Conservation (phyloP, 2,888 invertebrate species). For the Mythimna albipuncta region DNA sequence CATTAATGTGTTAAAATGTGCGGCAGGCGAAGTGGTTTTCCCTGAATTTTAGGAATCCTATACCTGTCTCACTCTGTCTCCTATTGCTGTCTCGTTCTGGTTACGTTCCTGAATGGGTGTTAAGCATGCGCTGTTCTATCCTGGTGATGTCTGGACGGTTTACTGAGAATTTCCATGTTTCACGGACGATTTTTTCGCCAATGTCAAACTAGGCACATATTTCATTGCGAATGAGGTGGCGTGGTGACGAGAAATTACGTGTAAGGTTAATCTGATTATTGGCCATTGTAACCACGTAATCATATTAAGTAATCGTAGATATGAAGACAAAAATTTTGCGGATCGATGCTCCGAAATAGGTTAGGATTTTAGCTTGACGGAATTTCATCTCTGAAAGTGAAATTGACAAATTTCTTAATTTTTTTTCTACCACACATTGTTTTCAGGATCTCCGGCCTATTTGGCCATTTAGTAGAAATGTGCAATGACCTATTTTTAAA, state of each 20-base stretch:
- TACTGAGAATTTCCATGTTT: slow-evolving; percentile 49
- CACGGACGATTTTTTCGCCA: slow-evolving; percentile 53
- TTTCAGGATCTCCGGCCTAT: no score
- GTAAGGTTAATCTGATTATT: slow-evolving; percentile 62
- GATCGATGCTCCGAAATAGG: slow-evolving; percentile 41
- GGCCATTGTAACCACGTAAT: slow-evolving; percentile 54
- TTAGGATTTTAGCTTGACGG: slow-evolving; percentile 6
- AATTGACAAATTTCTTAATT: neutral
- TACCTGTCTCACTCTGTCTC: slow-evolving; percentile 68
- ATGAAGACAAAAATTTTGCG: slow-evolving; percentile 23
- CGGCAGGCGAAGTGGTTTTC: slow-evolving; percentile 72
- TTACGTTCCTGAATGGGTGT: slow-evolving; percentile 83
- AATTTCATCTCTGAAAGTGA: neutral
- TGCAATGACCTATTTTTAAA: slow-evolving; percentile 16
- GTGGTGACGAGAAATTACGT: slow-evolving; percentile 43
- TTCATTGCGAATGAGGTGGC: slow-evolving; percentile 7
- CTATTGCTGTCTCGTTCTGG: slow-evolving; percentile 71
- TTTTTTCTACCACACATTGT: neutral
- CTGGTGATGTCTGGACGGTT: slow-evolving; percentile 60
- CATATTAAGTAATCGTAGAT: slow-evolving; percentile 52
- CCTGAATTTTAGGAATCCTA: slow-evolving; percentile 78
- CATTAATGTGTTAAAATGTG: slow-evolving; percentile 66
- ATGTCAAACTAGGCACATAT: slow-evolving; percentile 48
- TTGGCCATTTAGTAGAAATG: neutral
- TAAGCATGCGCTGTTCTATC: slow-evolving; percentile 80